phyloP scores from a whole-genome alignment of 2,113 vertebrate species.

The Phoxinus phoxinus region DNA sequence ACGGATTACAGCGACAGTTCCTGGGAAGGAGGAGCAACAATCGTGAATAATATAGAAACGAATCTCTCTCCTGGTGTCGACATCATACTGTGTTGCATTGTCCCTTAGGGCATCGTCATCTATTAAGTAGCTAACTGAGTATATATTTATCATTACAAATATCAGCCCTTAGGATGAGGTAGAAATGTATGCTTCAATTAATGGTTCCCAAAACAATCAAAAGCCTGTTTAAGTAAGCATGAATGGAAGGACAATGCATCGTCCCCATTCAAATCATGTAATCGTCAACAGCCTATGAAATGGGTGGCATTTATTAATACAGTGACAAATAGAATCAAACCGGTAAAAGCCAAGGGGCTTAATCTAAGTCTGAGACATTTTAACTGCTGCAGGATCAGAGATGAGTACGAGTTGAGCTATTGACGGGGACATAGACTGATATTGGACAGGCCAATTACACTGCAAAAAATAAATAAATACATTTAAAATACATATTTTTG shows the following conservation, averaged over 20 bases:
- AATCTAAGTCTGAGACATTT: conserved; percentile 27
- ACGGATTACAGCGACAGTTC: background rate
- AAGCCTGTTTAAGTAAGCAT: conserved; percentile 41
- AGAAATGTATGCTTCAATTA: conserved; percentile 47
- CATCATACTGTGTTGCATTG: conserved; percentile 32
- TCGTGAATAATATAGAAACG: conserved; percentile 32
- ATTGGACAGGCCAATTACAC: background rate
- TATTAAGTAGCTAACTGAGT: conserved; percentile 48
- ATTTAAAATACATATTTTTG: background rate
- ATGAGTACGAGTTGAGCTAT: background rate
- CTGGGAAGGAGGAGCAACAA: background rate
- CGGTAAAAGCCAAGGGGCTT: conserved; percentile 33
- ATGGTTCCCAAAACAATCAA: conserved; percentile 50
- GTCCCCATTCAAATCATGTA: conserved; percentile 39
- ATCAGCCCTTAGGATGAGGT: conserved; percentile 40
- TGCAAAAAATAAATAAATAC: background rate
- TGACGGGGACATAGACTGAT: background rate
- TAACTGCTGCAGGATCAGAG: conserved; percentile 14
- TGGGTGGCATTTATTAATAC: conserved; percentile 30
- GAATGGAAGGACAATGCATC: conserved; percentile 29
- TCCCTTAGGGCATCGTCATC: conserved; percentile 43
- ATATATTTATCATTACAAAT: conserved; percentile 56
- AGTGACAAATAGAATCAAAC: conserved; percentile 34
- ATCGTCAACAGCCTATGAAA: conserved; percentile 42
- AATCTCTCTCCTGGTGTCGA: conserved; percentile 38